A percentile compares a stretch with the other conserved stretches of the same genome.
Evolutionary conservation across 2,113 vertebrate genomes (phyloP).

Genomic region (Eupsittula cactorum): DNA sequence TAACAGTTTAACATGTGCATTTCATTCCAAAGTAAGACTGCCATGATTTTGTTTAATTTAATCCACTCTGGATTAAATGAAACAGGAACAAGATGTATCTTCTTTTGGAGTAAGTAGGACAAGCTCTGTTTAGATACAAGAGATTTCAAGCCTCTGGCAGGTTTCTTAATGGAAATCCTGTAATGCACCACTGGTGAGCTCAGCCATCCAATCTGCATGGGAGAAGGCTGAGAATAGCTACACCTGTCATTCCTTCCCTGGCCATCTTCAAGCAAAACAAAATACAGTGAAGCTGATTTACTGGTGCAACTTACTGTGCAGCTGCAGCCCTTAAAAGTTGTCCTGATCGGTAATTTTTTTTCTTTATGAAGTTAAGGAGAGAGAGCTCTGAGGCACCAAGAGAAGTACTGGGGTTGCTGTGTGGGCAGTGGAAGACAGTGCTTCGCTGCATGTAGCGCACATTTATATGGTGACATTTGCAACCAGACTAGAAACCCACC

Average conservation of each 20-base stretch:
- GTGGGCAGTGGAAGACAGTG: rapidly evolving
- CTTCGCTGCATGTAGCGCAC: rapidly evolving
- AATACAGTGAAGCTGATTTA: neutral
- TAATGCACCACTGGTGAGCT: neutral
- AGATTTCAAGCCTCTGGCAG: neutral
- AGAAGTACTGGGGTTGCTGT: neutral
- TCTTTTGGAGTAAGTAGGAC: neutral
- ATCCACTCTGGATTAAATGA: neutral
- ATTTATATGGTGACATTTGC: neutral
- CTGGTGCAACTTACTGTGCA: neutral
- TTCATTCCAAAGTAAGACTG: neutral
- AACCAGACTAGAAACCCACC: neutral
- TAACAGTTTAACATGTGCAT: neutral
- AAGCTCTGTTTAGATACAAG: neutral
- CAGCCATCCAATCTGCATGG: neutral
- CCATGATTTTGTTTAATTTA: neutral
- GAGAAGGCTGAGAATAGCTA: neutral
- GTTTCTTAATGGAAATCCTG: neutral
- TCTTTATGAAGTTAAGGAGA: neutral
- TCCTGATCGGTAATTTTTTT: neutral
- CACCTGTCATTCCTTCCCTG: neutral
- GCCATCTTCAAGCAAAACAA: neutral
- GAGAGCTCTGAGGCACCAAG: neutral
- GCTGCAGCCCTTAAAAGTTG: neutral
- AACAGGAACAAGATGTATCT: slow-evolving; percentile 22